phyloP scores from a whole-genome alignment of 2,797 vertebrate genomes.

The Okamejei kenojei region DNA sequence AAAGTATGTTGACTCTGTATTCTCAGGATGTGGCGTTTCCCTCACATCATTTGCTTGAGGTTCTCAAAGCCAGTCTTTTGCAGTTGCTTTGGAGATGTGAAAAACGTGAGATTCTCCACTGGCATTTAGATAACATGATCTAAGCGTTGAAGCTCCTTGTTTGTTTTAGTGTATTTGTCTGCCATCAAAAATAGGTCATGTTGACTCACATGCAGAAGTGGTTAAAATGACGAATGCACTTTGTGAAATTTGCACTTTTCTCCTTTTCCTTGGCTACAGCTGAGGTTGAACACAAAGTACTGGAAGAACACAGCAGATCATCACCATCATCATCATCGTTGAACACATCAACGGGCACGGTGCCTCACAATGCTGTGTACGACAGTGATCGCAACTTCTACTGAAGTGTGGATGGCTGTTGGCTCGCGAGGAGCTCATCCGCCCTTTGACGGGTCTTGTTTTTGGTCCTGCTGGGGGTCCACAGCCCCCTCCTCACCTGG shows the following conservation, averaged over 20 bases:
- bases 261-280: background rate
- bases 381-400: too few species aligned
- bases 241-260: background rate
- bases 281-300: background rate
- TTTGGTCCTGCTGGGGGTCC: too few species aligned
- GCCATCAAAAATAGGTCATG: background rate
- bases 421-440: too few species aligned
- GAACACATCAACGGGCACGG: too few species aligned
- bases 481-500: too few species aligned
- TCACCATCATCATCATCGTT: too few species aligned
- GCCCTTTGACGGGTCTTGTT: too few species aligned
- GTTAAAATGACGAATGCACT: background rate
- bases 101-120: background rate
- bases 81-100: background rate
- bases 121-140: background rate
- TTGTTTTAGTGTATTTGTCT: background rate
- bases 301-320: too few species aligned
- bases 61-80: background rate
- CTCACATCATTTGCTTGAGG: too few species aligned
- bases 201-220: background rate
- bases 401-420: too few species aligned
- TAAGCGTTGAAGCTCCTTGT: background rate
- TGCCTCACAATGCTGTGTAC: too few species aligned
- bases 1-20: background rate
- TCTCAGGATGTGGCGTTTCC: background rate